Conservation (phyloP, 2,797 vertebrate species). For the Rhadinocentrus ornatus region DNA sequence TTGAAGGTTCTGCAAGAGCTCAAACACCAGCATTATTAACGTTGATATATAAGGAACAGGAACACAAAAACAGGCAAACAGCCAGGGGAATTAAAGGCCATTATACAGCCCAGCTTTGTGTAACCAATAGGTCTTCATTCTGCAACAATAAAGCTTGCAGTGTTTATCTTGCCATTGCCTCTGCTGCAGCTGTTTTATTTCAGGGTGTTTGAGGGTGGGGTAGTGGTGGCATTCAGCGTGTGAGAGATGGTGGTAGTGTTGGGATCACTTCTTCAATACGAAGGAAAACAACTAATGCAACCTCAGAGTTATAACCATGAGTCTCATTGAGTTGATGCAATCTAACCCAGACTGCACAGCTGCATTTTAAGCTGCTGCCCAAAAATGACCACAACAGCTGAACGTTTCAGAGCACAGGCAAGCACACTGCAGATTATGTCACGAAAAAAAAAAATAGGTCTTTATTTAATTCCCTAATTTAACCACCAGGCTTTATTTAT, state of each 20-base stretch:
- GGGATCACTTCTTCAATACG: conserved; percentile 3
- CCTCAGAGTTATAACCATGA: not conserved
- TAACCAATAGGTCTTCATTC: conserved; percentile 20
- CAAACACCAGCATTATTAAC: conserved; percentile 15
- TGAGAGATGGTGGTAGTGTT: conserved; percentile 5
- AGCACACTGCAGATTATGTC: conserved; percentile 31
- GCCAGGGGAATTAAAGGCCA: conserved; percentile 36
- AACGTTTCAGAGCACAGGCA: conserved; percentile 18
- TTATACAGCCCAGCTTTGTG: not conserved
- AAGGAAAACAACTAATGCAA: conserved; percentile 18
- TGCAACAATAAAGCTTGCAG: conserved; percentile 33
- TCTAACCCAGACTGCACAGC: conserved; percentile 27
- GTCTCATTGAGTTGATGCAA: conserved; percentile 16
- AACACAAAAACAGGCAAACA: not conserved
- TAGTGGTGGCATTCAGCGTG: conserved; percentile 3
- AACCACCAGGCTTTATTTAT: conserved; percentile 50
- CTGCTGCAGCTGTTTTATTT: conserved; percentile 3
- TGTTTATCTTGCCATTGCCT: conserved; percentile 18
- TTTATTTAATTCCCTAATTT: conserved; percentile 63
- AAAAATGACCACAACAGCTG: conserved; percentile 31
- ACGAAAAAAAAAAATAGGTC: conserved; percentile 40
- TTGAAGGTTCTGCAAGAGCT: conserved; percentile 10
- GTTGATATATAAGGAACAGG: conserved; percentile 14
- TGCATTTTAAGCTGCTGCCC: conserved; percentile 35
- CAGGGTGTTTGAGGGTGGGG: conserved; percentile 9